Base-by-base conservation (phyloP, 1,140 invertebrate species). In the Bombus vancouverensis region DNA sequence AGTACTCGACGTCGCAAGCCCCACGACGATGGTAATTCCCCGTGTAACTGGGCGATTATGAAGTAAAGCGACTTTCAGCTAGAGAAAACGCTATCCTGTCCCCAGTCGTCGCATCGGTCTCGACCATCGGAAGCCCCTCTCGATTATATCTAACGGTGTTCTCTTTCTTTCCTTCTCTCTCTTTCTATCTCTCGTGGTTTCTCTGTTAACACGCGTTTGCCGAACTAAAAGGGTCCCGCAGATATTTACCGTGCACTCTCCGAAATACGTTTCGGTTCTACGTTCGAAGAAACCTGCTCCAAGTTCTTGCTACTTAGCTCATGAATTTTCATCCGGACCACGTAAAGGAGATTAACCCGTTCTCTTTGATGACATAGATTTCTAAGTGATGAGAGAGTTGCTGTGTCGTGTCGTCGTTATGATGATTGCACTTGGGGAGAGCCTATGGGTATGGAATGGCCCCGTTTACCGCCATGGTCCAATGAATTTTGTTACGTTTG, bases 21-120 rank as follows among this genome's bases (percentile, higher is more conserved):
- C 89, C 88, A 82, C 78, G 79, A 90, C 81, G 88, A 83, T 79
- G 86, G 81, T 90, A 89, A 90, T 89, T 88, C 86, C 88, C 86
- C 89, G 86, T 90, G 88, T 90, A 90, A 90, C 89, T 59, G 86
- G 71, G 62, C 89, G 89, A 90, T 90, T 90, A 90, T 90, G 89
- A 90, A 88, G 88, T 77, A 90, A 90, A 90, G 75, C 85, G 87
- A 87, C 88, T 90, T 88, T 83, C 88, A 85, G 75, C 88, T 62
- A 70, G 82, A 79, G 62, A 70, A 87, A 90, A 82, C 74, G 73
- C 34, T 65, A 44, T 32, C 32, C 34, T 6, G 8, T n/a, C 4
- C 53, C 37, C 13, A 3, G 10, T 6, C 53, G 3, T 53, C 59
- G 10, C 59, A 28, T 10, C 10, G 59, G 59, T 13, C 28, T n/a